A percentile compares a stretch with the other conserved stretches of the same genome.
Conservation (phyloP, 2,888 invertebrate species). For the Pheosia gnoma region DNA sequence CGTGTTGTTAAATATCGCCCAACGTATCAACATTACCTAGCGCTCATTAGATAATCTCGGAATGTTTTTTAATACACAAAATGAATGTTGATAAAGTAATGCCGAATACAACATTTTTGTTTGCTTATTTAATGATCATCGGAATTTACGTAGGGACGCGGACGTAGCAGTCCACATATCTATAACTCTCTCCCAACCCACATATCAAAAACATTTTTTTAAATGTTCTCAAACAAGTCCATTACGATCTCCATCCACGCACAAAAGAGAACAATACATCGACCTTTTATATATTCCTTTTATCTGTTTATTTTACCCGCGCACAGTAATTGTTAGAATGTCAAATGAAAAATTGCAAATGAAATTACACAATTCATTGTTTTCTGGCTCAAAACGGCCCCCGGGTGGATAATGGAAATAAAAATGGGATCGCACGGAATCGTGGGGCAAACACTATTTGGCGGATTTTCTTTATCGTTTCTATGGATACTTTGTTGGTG, state of each 20-base stretch:
- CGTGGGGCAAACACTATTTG: conserved; percentile 19
- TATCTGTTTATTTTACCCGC: conserved; percentile 43
- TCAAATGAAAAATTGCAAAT: conserved; percentile 66
- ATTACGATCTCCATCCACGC: conserved; percentile 41
- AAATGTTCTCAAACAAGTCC: conserved; percentile 31
- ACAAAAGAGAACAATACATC: conserved; percentile 44
- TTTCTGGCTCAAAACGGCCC: conserved; percentile 51
- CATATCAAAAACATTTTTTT: conserved; percentile 10
- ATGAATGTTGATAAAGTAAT: too few species aligned
- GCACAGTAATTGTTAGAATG: conserved; percentile 54
- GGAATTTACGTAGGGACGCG: too few species aligned
- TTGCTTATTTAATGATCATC: too few species aligned
- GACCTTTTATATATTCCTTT: conserved; percentile 44
- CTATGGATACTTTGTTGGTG: conserved; percentile 19
- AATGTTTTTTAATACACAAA: too few species aligned
- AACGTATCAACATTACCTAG: too few species aligned
- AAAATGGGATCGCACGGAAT: conserved; percentile 46
- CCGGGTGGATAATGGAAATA: conserved; percentile 50
- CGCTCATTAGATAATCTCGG: too few species aligned
- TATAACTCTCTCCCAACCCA: background rate
- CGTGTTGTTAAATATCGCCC: too few species aligned
- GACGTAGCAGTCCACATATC: background rate
- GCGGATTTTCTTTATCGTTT: conserved; percentile 32
- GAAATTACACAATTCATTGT: conserved; percentile 63
- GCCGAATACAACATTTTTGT: too few species aligned